These are phyloP conservation scores for Balearica regulorum DNA, from an alignment of 2,797 vertebrate species.

Conservation along the genomic window DNA sequence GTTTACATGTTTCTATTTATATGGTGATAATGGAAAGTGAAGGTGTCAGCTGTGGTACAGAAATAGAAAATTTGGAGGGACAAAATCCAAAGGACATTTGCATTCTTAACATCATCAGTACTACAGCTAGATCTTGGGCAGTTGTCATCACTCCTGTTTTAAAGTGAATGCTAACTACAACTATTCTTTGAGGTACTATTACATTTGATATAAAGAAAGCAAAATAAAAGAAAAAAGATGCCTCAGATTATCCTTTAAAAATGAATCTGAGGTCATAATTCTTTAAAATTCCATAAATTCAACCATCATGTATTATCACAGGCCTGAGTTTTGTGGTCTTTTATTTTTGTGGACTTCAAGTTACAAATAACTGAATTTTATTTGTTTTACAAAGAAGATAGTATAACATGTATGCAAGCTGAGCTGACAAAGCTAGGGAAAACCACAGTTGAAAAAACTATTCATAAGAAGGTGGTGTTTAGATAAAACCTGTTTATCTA, in stretches of 20 bases:
- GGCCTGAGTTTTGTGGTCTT: not conserved
- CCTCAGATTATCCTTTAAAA: not conserved
- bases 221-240: not conserved
- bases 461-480: not conserved
- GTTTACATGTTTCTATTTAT: not conserved
- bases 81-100: not conserved
- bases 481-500: not conserved
- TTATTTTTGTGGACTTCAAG: not conserved
- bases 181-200: not conserved
- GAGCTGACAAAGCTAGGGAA: not conserved
- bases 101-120: not conserved
- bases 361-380: not conserved
- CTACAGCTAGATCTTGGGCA: not conserved
- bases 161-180: not conserved
- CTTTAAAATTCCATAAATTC: not conserved
- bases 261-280: not conserved
- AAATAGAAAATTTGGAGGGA: conserved; percentile 35
- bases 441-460: not conserved
- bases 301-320: not conserved
- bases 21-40: not conserved
- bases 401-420: not conserved
- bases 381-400: not conserved
- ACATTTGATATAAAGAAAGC: not conserved
- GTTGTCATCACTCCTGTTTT: not conserved
- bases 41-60: not conserved